phyloP scores from a whole-genome alignment of 2,888 invertebrate species.

The Esperia sulphurella region DNA sequence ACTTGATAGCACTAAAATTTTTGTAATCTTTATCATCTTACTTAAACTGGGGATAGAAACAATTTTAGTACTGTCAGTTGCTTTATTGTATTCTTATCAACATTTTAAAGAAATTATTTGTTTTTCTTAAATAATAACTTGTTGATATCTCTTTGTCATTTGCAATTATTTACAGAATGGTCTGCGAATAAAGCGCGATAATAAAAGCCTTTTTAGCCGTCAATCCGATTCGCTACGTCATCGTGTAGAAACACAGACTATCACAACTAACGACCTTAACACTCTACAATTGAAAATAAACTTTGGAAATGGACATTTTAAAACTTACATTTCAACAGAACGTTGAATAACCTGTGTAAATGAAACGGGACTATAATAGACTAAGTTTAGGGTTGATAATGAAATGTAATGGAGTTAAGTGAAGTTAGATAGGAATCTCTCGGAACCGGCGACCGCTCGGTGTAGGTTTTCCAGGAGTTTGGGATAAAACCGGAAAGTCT shows the following conservation, averaged over 20 bases:
- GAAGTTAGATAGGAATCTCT: conserved; percentile 66
- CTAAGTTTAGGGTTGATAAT: conserved; percentile 20
- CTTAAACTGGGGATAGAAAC: too few species aligned
- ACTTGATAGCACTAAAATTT: too few species aligned
- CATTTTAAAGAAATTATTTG: too few species aligned
- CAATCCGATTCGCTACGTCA: conserved; percentile 72
- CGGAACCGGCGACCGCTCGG: conserved; percentile 36
- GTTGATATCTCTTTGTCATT: neutral
- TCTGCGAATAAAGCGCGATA: conserved; percentile 71
- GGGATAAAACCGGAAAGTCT: too few species aligned
- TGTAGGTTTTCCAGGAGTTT: too few species aligned
- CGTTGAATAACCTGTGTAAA: conserved; percentile 5
- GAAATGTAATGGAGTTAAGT: conserved; percentile 20
- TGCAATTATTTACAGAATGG: too few species aligned
- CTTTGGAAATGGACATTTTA: conserved; percentile 32
- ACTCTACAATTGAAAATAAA: conserved; percentile 28
- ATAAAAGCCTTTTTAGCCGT: conserved; percentile 75
- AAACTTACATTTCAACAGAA: conserved; percentile 38
- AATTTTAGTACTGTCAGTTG: too few species aligned
- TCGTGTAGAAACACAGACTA: conserved; percentile 54
- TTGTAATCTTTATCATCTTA: too few species aligned
- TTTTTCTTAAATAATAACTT: neutral
- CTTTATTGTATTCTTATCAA: too few species aligned
- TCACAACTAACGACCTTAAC: neutral
- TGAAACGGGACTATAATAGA: conserved; percentile 27